These are phyloP conservation scores for Acronicta aceris DNA, from an alignment of 2,888 invertebrate species.

Conservation along the genomic window DNA sequence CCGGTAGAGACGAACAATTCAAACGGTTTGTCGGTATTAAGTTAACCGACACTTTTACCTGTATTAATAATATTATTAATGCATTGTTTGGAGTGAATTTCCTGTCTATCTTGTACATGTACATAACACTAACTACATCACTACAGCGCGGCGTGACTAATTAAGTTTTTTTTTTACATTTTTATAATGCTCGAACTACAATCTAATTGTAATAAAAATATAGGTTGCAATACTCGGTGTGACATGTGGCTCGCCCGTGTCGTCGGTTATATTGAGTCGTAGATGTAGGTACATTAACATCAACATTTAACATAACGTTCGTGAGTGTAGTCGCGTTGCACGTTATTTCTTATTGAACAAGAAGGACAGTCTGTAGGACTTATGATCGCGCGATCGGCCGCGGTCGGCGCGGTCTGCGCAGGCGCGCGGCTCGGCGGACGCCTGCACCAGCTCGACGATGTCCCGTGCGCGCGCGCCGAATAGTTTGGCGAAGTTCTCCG, in stretches of 20 bases:
- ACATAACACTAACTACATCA: not conserved
- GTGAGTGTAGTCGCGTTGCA: too few species aligned
- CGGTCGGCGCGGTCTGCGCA: slow-evolving; percentile 21
- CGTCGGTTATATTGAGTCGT: not conserved
- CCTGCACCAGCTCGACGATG: slow-evolving; percentile 29
- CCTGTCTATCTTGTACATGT: not conserved
- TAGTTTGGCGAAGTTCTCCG: slow-evolving; percentile 24
- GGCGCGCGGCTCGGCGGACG: slow-evolving; percentile 30
- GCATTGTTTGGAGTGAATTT: not conserved
- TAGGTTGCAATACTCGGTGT: slow-evolving; percentile 2
- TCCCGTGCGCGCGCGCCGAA: slow-evolving; percentile 11
- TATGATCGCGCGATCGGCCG: slow-evolving; percentile 31
- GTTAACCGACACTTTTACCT: too few species aligned
- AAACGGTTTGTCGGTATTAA: too few species aligned
- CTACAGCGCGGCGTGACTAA: not conserved
- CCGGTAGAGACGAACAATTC: not conserved
- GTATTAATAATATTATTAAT: not conserved
- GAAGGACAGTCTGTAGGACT: slow-evolving; percentile 41
- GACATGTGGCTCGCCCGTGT: slow-evolving; percentile 2
- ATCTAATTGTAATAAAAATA: slow-evolving; percentile 13
- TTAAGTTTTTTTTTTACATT: slow-evolving; percentile 7
- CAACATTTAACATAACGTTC: not conserved
- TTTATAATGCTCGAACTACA: slow-evolving; percentile 2
- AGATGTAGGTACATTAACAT: too few species aligned
- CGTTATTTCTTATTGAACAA: slow-evolving; percentile 41